Evolutionary conservation across 2,113 vertebrate genomes (phyloP), one percentile per base, ranked within the genome.

Genomic region (Osmerus eperlanus): DNA sequence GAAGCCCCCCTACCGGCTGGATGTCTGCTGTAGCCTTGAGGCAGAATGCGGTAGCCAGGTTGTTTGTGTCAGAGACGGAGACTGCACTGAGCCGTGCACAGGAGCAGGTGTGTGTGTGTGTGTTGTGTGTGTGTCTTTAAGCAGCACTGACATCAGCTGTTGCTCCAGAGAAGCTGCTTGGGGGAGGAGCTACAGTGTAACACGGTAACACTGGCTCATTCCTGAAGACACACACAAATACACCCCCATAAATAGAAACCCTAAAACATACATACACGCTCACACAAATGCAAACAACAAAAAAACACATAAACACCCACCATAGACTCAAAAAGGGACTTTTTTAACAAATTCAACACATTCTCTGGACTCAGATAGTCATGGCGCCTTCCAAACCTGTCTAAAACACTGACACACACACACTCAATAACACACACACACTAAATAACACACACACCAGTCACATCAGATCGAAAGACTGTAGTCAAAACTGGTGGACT

Each of bases 211-310:
- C 84, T 28, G 69, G 61, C 73, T 80, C 81, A 85, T 89, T 88
- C 84, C 87, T 82, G 80, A 87, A 91, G 88, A 89, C 85, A 84
- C 81, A 86, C 80, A 89, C 86, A 88, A 80, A 79, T 84, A 82
- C 55, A 81, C 81, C 82, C 87, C 87, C 90, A 85, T 84, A 90
- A 91, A 91, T 90, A 91, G 89, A 89, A 69, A 9, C 78, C 58
- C 78, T 84, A 77, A 75, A 47, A 81, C 61, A 74, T 77, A 58
- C 14, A 73, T 73, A 72, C 77, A 84, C 36, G 67, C 8, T 18
- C 51, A 56, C n/a, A 47, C 75, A 75, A 76, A 78, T 65, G 67
- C 23, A 23, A 7, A 28, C 52, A 61, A n/a, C 6, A 47, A 32
- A 54, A 36, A 68, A 52, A 55, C 47, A 68, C 3, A n/a, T n/a